Percentiles rank a stretch among this genome's conserved stretches.
Evolutionary conservation across 2,113 vertebrate genomes (phyloP).

Genomic region (Thunnus thynnus): DNA sequence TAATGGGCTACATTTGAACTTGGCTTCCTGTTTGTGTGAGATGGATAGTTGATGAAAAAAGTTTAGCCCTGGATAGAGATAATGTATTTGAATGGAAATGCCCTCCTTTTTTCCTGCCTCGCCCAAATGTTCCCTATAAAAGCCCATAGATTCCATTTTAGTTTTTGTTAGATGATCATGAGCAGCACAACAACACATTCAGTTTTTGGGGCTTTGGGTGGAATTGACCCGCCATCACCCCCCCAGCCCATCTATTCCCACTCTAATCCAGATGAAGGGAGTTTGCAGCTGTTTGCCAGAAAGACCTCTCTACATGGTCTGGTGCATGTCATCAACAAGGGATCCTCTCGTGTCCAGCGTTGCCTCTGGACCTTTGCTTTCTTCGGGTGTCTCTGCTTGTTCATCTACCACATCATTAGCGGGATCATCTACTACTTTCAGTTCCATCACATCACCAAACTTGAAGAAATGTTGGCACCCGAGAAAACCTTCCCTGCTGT

Average conservation of each 20-base stretch:
- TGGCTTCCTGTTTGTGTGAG: slow-evolving; percentile 59
- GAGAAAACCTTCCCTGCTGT: slow-evolving; percentile 71
- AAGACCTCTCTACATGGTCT: slow-evolving; percentile 76
- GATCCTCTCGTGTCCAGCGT: slow-evolving; percentile 36
- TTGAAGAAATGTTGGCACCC: slow-evolving; percentile 64
- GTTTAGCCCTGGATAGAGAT: slow-evolving; percentile 47
- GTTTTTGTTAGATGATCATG: slow-evolving; percentile 50
- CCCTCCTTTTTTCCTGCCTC: slow-evolving; percentile 23
- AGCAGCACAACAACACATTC: slow-evolving; percentile 37
- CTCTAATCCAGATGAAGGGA: slow-evolving; percentile 17
- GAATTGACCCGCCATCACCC: slow-evolving; percentile 19
- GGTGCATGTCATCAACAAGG: slow-evolving; percentile 65
- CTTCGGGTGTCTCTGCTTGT: slow-evolving; percentile 57
- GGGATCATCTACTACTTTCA: slow-evolving; percentile 16
- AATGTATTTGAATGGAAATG: slow-evolving; percentile 54
- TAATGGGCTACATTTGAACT: slow-evolving; percentile 50
- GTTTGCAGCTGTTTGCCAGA: slow-evolving; percentile 71
- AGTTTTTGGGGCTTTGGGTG: not conserved
- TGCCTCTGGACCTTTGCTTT: slow-evolving; percentile 78
- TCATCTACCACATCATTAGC: slow-evolving; percentile 52
- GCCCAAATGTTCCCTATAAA: slow-evolving; percentile 39
- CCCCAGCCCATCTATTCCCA: slow-evolving; percentile 9
- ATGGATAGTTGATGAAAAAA: slow-evolving; percentile 62
- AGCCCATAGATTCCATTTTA: slow-evolving; percentile 33
- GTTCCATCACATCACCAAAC: slow-evolving; percentile 69